Percentiles rank a stretch among this genome's conserved stretches.
Evolutionary conservation across 2,797 vertebrate genomes (phyloP).

Genomic region (Pygocentrus nattereri): DNA sequence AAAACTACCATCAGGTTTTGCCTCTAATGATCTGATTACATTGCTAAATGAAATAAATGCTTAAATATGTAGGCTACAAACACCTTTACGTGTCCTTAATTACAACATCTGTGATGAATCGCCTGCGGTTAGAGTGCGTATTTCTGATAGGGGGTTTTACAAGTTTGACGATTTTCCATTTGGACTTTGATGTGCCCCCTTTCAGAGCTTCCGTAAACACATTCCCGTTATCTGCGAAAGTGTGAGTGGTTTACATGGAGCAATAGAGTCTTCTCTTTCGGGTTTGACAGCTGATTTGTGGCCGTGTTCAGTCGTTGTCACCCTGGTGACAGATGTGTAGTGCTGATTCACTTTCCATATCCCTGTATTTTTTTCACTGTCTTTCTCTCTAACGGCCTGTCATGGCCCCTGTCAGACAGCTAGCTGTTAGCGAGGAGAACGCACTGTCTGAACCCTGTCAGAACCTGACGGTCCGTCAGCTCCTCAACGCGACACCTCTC

Average conservation of each 20-base stretch:
- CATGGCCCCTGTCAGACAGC: constrained; percentile 52
- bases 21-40: background rate
- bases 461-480: constrained; percentile 47
- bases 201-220: constrained; percentile 4
- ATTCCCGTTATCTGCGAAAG: background rate
- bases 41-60: background rate
- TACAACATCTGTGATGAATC: background rate
- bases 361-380: constrained; percentile 18
- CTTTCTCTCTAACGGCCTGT: constrained; percentile 16
- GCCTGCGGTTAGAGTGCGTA: background rate
- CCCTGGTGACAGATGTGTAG: constrained; percentile 51
- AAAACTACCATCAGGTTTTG: background rate
- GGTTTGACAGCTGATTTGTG: constrained; percentile 48
- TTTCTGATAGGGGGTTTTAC: background rate
- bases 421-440: constrained; percentile 34
- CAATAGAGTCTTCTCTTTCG: background rate
- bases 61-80: background rate
- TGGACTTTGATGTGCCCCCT: background rate
- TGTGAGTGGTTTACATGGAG: background rate
- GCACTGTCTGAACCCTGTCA: constrained; percentile 46
- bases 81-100: background rate
- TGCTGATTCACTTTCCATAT: constrained; percentile 46
- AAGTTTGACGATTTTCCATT: background rate
- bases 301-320: constrained; percentile 32
- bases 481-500: constrained; percentile 39